Base-by-base conservation (phyloP, 2,113 vertebrate genomes). In the Chaetura pelagica region DNA sequence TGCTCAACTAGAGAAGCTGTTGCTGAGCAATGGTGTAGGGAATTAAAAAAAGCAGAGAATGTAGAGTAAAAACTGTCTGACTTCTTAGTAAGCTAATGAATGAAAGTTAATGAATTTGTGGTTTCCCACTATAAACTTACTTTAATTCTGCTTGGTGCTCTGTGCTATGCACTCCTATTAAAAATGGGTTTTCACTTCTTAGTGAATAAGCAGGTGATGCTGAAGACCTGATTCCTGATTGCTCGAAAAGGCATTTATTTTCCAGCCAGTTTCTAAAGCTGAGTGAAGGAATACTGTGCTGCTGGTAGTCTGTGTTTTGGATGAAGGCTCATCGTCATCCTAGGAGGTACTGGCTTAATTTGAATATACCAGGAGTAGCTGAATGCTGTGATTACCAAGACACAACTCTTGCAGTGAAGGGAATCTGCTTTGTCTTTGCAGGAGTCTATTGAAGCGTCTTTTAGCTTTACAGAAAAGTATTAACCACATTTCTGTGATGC, bases 21-120 rank as follows among this genome's bases (percentile, higher is more conserved):
- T 91, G 95, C 94, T 81, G 79, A 72, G 89, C 59, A 87, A 12
- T 91, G 64, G 52, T 81, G 23, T 92, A 55, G 64, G 16, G 44
- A 92, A 90, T 74, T 74, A 42, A 4, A 34, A 71, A 74, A 84
- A 54, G 18, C 16, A 61, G 59, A 51, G 78, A 74, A 67, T 2
- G 4, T 51, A 51, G 92, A 84, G n/a, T 78, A 64, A 64, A 94
- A 92, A 34, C n/a, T 26, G 10, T 55, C 21, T 78, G 58, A n/a
- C 46, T 81, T 17, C 61, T 89, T 84, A 78, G 23, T 69, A 57
- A 88, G 54, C 30, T 84, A 66, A 34, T 81, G 59, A 87, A 73
- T 80, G 73, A 78, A 85, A 76, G 12, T 49, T 71, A 77, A 78
- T 44, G 40, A 78, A 57, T 57, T 34, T 74, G n/a, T 92, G 10